Evolutionary conservation across 2,113 vertebrate species (phyloP).

Genomic region (Grus americana): DNA sequence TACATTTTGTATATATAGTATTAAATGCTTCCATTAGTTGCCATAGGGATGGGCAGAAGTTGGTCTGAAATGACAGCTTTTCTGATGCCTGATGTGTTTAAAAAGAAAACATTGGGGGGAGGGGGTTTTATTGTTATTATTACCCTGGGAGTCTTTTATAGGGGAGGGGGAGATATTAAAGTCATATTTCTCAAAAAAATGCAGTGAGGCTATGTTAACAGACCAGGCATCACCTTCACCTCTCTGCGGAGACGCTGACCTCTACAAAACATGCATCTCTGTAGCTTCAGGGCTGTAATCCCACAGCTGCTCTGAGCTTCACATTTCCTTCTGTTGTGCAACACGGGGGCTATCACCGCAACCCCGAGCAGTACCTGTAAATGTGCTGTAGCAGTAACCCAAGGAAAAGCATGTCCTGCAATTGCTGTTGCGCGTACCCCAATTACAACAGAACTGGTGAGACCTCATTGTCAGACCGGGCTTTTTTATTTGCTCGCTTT

Average conservation of each 20-base stretch:
- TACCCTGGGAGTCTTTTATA: slow-evolving; percentile 37
- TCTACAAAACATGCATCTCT: neutral
- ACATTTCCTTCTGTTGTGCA: neutral
- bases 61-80: slow-evolving; percentile 75
- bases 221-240: neutral
- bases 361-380: neutral
- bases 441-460: neutral
- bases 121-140: slow-evolving; percentile 49
- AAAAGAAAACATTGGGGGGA: slow-evolving; percentile 55
- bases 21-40: slow-evolving; percentile 79
- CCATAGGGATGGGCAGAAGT: slow-evolving; percentile 80
- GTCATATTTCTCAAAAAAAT: slow-evolving; percentile 1
- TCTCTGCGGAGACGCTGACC: neutral
- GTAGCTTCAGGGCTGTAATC: slow-evolving; percentile 9
- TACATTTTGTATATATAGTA: slow-evolving; percentile 68
- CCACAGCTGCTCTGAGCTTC: neutral
- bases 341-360: neutral
- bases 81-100: slow-evolving; percentile 67
- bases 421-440: neutral
- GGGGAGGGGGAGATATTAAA: slow-evolving; percentile 27
- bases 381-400: neutral
- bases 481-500: neutral
- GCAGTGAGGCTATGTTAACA: neutral
- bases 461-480: neutral
- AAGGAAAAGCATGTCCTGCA: neutral